A percentile compares a stretch with the other conserved stretches of the same genome.
These are phyloP conservation scores for Eumeta japonica DNA, from an alignment of 1,140 invertebrate species.

Conservation along the genomic window DNA sequence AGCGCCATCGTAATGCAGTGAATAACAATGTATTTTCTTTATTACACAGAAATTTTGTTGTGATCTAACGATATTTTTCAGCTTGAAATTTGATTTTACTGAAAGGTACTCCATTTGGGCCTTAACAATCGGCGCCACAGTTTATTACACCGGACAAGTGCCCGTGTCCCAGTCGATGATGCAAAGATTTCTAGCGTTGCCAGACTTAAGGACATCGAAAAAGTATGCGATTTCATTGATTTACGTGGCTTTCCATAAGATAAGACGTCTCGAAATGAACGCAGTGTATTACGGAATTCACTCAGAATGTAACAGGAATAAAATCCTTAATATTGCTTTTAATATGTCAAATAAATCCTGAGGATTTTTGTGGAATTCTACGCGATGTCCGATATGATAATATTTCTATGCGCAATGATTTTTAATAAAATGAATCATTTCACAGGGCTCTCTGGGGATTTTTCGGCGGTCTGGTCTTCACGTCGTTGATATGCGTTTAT, in stretches of 20 bases:
- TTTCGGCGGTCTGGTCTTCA: slow-evolving; percentile 56
- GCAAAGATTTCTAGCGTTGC: slow-evolving; percentile 72
- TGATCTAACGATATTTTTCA: slow-evolving; percentile 17
- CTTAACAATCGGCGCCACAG: slow-evolving; percentile 60
- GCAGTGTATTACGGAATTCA: too few species aligned
- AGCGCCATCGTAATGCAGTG: slow-evolving; percentile 65
- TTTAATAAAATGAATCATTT: slow-evolving; percentile 11
- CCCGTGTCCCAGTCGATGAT: slow-evolving; percentile 84
- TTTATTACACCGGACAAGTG: slow-evolving; percentile 79
- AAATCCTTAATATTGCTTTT: too few species aligned
- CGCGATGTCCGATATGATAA: too few species aligned
- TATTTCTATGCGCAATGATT: slow-evolving; percentile 1
- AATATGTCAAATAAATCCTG: too few species aligned
- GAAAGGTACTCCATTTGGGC: slow-evolving; percentile 39
- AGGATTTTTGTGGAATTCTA: too few species aligned
- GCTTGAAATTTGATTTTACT: slow-evolving; percentile 29
- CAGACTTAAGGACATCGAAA: slow-evolving; percentile 67
- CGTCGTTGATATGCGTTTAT: slow-evolving; percentile 64
- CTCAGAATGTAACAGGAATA: too few species aligned
- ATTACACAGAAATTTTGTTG: slow-evolving; percentile 4
- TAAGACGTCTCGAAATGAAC: not conserved
- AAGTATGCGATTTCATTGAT: slow-evolving; percentile 54
- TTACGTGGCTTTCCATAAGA: not conserved
- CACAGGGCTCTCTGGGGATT: slow-evolving; percentile 71
- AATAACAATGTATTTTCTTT: slow-evolving; percentile 3